phyloP scores from a whole-genome alignment of 2,888 invertebrate species.

The Watsonalla cultraria region DNA sequence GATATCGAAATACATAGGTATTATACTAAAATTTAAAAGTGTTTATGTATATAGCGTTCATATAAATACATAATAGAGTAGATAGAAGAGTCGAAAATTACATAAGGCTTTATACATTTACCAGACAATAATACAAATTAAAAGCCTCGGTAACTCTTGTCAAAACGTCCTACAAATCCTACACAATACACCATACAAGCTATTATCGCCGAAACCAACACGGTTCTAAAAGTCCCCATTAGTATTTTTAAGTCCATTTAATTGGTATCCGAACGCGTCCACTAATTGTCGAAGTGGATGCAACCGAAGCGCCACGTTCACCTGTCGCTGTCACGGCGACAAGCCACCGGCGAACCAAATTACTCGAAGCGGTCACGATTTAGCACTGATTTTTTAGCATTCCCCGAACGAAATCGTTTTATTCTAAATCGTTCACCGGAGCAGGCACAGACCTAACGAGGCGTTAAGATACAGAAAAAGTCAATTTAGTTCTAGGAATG shows the following conservation, averaged over 20 bases:
- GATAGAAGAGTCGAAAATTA: too few species aligned
- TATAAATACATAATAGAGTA: too few species aligned
- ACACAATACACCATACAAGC: too few species aligned
- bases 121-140: too few species aligned
- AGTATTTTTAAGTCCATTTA: conserved; percentile 28
- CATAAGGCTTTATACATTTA: too few species aligned
- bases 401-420: conserved; percentile 1
- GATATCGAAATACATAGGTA: too few species aligned
- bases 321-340: conserved; percentile 40
- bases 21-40: too few species aligned
- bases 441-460: neutral
- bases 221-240: neutral
- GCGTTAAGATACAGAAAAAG: neutral
- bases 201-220: too few species aligned
- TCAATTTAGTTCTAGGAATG: neutral
- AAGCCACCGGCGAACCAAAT: conserved; percentile 31
- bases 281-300: conserved; percentile 54
- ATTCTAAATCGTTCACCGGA: neutral
- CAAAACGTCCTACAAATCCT: too few species aligned
- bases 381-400: conserved; percentile 10
- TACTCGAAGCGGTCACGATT: conserved; percentile 39
- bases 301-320: conserved; percentile 49
- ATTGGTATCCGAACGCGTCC: conserved; percentile 52
- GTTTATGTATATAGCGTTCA: too few species aligned
- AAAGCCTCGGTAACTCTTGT: too few species aligned